Evolutionary conservation across 30 jellyfish, hydroid and myxozoan species (phyloP).

Genomic region (Turritopsis dohrnii): DNA sequence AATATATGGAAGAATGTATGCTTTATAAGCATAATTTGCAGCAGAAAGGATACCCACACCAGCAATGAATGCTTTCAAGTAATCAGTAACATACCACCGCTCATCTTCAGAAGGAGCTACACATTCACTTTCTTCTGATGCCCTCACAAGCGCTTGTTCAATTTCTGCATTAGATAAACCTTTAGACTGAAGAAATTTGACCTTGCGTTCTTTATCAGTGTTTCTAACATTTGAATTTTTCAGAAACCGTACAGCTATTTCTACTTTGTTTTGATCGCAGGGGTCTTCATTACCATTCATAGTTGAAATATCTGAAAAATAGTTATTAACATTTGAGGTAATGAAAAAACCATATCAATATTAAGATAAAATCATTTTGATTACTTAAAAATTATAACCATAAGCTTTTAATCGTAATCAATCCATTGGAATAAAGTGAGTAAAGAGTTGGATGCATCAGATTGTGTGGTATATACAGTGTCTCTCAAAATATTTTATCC

Average conservation of each 20-base stretch:
- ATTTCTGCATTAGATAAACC: constrained; percentile 23
- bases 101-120: background rate
- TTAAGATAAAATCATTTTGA: no score
- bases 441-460: no score
- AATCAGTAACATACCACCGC: constrained; percentile 15
- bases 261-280: constrained; percentile 17
- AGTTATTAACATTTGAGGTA: no score
- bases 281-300: background rate
- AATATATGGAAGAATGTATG: constrained; percentile 24
- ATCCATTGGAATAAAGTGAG: no score
- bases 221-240: constrained; percentile 22
- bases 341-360: no score
- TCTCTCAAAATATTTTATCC: no score
- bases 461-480: no score
- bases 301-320: no score
- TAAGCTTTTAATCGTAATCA: no score
- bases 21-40: constrained; percentile 37
- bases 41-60: constrained; percentile 36
- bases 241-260: constrained; percentile 33
- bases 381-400: no score
- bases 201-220: constrained; percentile 11
- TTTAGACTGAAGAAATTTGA: constrained; percentile 16
- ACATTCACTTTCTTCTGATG: background rate
- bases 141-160: background rate
- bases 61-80: constrained; percentile 22